Evolutionary conservation across 2,797 vertebrate genomes (phyloP).

Genomic region (Enteromius trimaculatus): DNA sequence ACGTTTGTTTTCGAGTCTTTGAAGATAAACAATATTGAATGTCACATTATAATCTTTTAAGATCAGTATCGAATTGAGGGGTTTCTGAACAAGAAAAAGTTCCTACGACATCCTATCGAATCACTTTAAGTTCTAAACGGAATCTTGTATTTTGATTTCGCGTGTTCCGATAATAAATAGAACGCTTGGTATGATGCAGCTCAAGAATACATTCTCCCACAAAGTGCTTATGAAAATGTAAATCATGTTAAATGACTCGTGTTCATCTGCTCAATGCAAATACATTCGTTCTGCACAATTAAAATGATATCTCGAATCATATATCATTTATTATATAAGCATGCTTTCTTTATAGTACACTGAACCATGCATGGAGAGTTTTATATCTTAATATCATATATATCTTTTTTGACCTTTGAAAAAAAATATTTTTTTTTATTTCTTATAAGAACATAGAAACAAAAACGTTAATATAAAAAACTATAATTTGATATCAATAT

Average conservation of each 20-base stretch:
- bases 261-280: conserved; percentile 12
- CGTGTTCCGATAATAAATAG: background rate
- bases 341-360: background rate
- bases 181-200: background rate
- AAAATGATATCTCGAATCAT: background rate
- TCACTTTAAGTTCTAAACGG: background rate
- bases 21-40: background rate
- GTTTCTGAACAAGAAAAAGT: background rate
- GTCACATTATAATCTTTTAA: background rate
- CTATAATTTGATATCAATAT: background rate
- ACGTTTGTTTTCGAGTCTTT: background rate
- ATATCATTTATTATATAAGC: background rate
- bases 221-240: background rate
- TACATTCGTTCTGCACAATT: background rate
- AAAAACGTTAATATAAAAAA: background rate
- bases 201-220: background rate
- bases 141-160: background rate
- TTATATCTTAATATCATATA: too few relatives aligned
- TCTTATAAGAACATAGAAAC: background rate
- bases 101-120: background rate
- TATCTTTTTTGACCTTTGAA: background rate
- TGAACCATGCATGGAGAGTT: background rate
- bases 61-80: background rate
- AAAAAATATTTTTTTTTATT: background rate
- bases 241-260: conserved; percentile 3